A percentile compares a stretch with the other conserved stretches of the same genome.
These are phyloP conservation scores for Bibio marci DNA, from an alignment of 2,888 invertebrate species.

Conservation along the genomic window DNA sequence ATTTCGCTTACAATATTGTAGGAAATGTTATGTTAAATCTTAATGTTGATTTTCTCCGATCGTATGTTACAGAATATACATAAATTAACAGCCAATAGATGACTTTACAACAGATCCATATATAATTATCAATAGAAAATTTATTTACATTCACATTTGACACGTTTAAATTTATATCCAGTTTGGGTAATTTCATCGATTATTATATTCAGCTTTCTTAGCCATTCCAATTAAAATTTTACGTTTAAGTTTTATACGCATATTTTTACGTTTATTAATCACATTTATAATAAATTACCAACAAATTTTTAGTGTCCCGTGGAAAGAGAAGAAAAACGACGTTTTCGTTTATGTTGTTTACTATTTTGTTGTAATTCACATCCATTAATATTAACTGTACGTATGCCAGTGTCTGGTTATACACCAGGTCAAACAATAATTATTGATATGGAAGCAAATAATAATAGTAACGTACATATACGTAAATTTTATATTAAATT, in stretches of 20 bases:
- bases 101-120: no score
- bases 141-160: no score
- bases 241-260: no score
- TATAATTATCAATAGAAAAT: no score
- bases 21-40: no score
- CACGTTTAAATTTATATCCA: conserved; percentile 34
- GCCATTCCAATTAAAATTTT: no score
- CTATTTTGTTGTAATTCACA: conserved; percentile 44
- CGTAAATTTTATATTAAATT: background rate
- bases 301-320: background rate
- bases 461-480: conserved; percentile 1
- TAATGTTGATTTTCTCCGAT: no score
- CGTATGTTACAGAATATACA: no score
- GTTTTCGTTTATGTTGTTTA: conserved; percentile 27
- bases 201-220: background rate
- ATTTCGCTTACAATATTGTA: no score
- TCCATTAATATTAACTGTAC: conserved; percentile 41
- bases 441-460: conserved; percentile 1
- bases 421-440: conserved; percentile 55
- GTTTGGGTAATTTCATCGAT: background rate
- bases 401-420: conserved; percentile 51
- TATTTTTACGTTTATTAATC: no score
- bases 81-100: no score
- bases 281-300: no score
- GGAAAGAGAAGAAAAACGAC: conserved; percentile 47